A percentile compares a stretch with the other conserved stretches of the same genome.
Evolutionary conservation across 2,113 vertebrate genomes (phyloP).

Genomic region (Alethe diademata): DNA sequence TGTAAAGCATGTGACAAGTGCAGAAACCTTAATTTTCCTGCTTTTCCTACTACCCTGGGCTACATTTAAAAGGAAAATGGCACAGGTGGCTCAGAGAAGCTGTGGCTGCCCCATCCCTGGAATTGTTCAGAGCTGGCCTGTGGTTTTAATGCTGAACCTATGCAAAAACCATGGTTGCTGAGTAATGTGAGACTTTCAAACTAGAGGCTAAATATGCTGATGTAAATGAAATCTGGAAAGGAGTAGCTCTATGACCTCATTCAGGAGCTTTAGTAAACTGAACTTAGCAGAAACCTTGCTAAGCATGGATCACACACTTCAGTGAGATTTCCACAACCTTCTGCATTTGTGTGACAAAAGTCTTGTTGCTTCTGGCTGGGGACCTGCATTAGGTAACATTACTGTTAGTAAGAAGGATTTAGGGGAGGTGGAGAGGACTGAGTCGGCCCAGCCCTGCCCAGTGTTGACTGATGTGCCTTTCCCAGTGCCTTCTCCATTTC

Average conservation of each 20-base stretch:
- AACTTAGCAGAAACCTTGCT: background rate
- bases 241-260: background rate
- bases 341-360: background rate
- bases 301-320: background rate
- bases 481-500: background rate
- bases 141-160: background rate
- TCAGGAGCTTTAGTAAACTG: background rate
- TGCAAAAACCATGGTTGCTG: background rate
- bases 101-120: background rate
- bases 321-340: background rate
- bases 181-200: background rate
- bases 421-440: background rate
- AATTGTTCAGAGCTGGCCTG: background rate
- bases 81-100: background rate
- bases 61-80: background rate
- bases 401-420: background rate
- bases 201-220: background rate
- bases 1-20: fast-evolving
- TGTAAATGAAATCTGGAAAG: background rate
- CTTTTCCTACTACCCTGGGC: background rate
- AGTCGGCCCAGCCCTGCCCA: background rate
- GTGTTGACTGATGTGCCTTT: background rate
- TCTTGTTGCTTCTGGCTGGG: background rate
- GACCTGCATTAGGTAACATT: background rate
- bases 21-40: background rate